Percentiles rank a stretch among this genome's conserved stretches.
Evolutionary conservation across 30 jellyfish, hydroid and myxozoan species (phyloP).

Genomic region (Turritopsis dohrnii): DNA sequence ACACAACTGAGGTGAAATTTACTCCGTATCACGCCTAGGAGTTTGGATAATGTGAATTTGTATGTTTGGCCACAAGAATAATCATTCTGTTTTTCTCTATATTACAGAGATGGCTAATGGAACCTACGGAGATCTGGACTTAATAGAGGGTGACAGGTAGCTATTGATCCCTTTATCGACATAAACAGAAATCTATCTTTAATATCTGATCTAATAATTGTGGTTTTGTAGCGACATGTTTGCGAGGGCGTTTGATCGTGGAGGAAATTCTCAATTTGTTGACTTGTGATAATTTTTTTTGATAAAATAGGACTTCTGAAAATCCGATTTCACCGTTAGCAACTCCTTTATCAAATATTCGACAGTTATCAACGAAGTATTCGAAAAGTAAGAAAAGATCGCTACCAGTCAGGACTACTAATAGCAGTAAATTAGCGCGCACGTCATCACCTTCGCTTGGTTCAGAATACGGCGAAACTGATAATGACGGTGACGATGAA

Average conservation of each 20-base stretch:
- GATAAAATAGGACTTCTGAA: neutral
- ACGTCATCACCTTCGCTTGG: conserved; percentile 18
- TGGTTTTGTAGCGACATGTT: no score
- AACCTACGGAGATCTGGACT: conserved; percentile 20
- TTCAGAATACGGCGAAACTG: conserved; percentile 24
- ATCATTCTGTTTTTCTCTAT: neutral
- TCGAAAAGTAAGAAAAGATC: conserved; percentile 27
- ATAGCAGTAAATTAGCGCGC: no score
- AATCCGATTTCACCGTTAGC: conserved; percentile 76
- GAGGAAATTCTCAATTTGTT: no score
- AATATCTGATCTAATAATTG: no score
- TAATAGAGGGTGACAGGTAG: conserved; percentile 19
- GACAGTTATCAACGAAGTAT: conserved; percentile 50
- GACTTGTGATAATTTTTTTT: no score
- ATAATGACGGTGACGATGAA: conserved; percentile 34
- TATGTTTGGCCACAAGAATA: neutral
- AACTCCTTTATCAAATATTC: conserved; percentile 56
- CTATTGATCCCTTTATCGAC: no score
- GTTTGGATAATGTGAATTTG: no score
- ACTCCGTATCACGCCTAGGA: no score
- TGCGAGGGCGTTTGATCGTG: no score
- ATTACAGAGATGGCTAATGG: conserved; percentile 36
- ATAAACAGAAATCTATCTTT: no score
- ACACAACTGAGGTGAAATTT: no score
- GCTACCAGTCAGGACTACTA: neutral